These are phyloP conservation scores for Sula dactylatra DNA, from an alignment of 2,113 vertebrate genomes.

Conservation along the genomic window DNA sequence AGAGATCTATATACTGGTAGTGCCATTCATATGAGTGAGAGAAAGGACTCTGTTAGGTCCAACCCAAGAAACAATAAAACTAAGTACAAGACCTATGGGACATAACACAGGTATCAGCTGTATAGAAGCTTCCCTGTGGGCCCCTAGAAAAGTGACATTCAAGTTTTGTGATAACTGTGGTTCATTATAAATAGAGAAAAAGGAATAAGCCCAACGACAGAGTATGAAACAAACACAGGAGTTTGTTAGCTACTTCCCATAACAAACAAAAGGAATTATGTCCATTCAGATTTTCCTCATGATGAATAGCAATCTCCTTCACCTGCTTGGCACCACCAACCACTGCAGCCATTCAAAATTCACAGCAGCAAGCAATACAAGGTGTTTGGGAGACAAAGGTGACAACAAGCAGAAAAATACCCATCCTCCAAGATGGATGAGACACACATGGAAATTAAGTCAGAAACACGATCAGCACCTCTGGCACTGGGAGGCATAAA, in stretches of 20 bases:
- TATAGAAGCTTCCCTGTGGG: background rate
- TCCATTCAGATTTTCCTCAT: background rate
- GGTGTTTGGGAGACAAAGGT: background rate
- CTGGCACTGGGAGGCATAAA: too few relatives aligned
- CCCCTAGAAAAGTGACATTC: background rate
- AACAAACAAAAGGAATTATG: background rate
- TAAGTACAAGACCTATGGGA: background rate
- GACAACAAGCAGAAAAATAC: background rate
- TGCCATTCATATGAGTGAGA: background rate
- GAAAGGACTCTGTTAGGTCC: background rate
- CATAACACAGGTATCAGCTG: background rate
- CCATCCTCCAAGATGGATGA: background rate
- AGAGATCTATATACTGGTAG: background rate
- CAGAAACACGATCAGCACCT: too few relatives aligned
- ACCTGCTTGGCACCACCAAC: accelerated
- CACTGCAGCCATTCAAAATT: background rate
- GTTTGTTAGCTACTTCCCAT: background rate
- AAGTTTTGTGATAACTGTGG: background rate
- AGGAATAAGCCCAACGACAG: background rate
- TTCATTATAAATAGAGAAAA: background rate
- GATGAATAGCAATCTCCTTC: background rate
- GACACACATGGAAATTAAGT: too few relatives aligned
- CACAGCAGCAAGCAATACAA: background rate
- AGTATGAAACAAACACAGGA: background rate
- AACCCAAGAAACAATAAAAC: background rate